Conservation (phyloP, 1,140 invertebrate species). For the Neodiprion virginianus region DNA sequence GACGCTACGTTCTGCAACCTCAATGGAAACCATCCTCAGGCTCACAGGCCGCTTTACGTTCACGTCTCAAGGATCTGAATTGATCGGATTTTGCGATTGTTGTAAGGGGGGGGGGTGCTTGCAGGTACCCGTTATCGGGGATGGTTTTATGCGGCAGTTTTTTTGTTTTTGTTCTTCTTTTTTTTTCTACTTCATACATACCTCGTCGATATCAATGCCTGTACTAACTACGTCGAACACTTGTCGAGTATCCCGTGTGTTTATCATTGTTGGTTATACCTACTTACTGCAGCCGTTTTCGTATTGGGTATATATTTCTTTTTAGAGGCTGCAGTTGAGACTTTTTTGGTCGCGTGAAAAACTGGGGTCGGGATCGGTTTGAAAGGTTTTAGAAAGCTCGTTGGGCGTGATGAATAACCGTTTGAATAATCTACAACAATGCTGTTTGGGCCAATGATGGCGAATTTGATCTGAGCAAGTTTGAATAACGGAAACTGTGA, state of each 20-base stretch:
- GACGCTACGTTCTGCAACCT: slow-evolving; percentile 46
- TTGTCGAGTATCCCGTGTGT: neutral
- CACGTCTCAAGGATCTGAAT: slow-evolving; percentile 48
- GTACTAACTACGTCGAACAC: neutral
- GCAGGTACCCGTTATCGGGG: neutral
- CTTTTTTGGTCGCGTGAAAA: too few relatives aligned
- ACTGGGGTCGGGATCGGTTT: too few relatives aligned
- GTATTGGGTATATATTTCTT: too few relatives aligned
- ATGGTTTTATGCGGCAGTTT: neutral
- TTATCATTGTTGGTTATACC: too few relatives aligned
- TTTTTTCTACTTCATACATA: neutral
- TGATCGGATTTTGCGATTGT: neutral
- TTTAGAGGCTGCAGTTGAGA: too few relatives aligned
- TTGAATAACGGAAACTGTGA: too few relatives aligned
- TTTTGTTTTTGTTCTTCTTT: neutral
- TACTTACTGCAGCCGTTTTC: too few relatives aligned
- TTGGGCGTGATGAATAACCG: too few relatives aligned
- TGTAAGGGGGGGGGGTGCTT: neutral
- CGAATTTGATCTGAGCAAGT: too few relatives aligned
- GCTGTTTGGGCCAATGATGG: too few relatives aligned
- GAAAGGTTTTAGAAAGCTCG: too few relatives aligned
- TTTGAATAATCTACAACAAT: too few relatives aligned
- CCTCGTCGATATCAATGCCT: neutral
- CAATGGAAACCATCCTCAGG: slow-evolving; percentile 41
- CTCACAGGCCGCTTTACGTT: slow-evolving; percentile 35